Evolutionary conservation across 2,113 vertebrate species (phyloP).

Genomic region (Haplochromis vanheusdeni): DNA sequence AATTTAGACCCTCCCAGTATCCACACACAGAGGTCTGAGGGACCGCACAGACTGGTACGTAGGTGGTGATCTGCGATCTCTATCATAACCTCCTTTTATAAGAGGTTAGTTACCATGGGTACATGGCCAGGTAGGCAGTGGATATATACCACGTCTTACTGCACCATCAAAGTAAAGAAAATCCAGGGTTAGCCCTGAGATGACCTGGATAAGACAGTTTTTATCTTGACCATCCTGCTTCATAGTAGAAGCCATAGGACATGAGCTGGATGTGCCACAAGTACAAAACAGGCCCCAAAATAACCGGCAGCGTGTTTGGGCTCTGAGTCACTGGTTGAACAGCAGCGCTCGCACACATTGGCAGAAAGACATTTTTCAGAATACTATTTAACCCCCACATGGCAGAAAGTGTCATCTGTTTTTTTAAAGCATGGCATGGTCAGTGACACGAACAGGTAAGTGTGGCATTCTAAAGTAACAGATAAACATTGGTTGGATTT

Average conservation of each 20-base stretch:
- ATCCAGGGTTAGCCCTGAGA: background rate
- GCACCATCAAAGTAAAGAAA: background rate
- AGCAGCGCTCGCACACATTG: background rate
- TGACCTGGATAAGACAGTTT: background rate
- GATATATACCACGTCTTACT: background rate
- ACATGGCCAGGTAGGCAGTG: background rate
- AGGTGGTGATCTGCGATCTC: background rate
- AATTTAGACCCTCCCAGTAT: background rate
- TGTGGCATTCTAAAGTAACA: background rate
- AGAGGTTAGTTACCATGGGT: background rate
- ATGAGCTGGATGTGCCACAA: background rate
- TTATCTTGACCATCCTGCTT: background rate
- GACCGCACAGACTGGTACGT: fast-evolving
- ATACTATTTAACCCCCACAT: background rate
- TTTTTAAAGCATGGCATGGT: background rate
- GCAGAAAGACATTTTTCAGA: background rate
- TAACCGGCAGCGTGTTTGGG: background rate
- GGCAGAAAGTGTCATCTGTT: background rate
- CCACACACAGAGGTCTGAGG: background rate
- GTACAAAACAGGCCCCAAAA: background rate
- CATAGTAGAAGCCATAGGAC: background rate
- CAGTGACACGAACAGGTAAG: background rate
- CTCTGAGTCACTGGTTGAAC: background rate
- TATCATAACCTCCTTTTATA: background rate
- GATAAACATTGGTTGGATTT: background rate